Evolutionary conservation across 1,140 invertebrate species (phyloP).

Genomic region (Drosophila albomicans): DNA sequence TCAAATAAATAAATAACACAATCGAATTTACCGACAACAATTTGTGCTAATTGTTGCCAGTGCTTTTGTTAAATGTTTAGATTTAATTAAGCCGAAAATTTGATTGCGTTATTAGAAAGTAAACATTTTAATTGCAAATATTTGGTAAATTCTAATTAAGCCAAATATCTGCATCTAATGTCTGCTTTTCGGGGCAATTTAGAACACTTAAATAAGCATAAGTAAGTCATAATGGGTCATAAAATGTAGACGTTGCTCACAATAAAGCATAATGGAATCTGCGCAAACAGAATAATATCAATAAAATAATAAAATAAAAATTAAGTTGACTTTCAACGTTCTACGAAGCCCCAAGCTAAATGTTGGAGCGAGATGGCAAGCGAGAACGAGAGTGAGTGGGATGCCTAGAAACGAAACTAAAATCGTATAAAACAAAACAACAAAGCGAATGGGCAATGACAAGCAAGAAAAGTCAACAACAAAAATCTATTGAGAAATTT

Average conservation of each 20-base stretch:
- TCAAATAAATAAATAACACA: too few relatives aligned
- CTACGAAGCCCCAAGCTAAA: constrained; percentile 28
- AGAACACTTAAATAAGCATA: constrained; percentile 28
- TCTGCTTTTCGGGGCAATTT: constrained; percentile 19
- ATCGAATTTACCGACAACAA: background rate
- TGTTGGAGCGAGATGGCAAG: background rate
- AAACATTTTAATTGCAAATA: background rate
- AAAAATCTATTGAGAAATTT: constrained; percentile 67
- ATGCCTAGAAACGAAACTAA: constrained; percentile 24
- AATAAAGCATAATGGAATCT: constrained; percentile 67
- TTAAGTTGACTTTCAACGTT: constrained; percentile 56
- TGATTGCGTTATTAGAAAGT: background rate
- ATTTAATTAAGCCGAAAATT: background rate
- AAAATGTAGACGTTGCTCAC: constrained; percentile 41
- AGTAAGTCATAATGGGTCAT: constrained; percentile 30
- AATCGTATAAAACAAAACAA: constrained; percentile 42
- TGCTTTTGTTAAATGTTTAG: background rate
- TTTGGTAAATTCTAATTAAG: background rate
- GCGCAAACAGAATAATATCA: constrained; percentile 75
- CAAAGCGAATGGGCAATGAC: constrained; percentile 29
- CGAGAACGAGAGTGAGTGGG: constrained; percentile 25
- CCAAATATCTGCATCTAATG: background rate
- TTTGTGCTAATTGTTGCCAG: background rate
- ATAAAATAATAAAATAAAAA: constrained; percentile 73
- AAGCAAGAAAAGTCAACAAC: constrained; percentile 45